Evolutionary conservation across 2,113 vertebrate species (phyloP).

Genomic region (Scatophagus argus): DNA sequence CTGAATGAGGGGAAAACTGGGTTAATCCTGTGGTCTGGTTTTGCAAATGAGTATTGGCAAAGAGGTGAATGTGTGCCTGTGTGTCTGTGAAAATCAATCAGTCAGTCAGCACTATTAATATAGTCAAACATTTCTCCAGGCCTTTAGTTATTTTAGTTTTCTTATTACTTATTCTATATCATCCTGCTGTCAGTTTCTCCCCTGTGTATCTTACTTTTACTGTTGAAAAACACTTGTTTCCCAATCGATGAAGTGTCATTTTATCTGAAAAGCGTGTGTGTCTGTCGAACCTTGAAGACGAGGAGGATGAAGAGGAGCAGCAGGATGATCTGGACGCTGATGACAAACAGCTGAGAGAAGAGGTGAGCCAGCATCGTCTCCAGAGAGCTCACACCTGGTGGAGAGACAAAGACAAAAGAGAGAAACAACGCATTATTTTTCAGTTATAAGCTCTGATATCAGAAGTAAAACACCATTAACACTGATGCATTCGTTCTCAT

Average conservation of each 20-base stretch:
- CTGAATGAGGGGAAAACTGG: neutral
- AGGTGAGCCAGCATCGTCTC: slow-evolving; percentile 87
- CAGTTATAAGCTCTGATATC: neutral
- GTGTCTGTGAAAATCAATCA: neutral
- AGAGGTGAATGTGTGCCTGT: too few relatives aligned
- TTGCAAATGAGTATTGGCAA: neutral
- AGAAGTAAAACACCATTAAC: neutral
- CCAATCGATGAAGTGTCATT: slow-evolving; percentile 33
- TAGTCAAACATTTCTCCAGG: neutral
- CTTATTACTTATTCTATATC: neutral
- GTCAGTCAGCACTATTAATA: neutral
- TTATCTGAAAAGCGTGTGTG: neutral
- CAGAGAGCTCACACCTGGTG: slow-evolving; percentile 82
- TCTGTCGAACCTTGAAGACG: slow-evolving; percentile 81
- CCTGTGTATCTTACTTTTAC: neutral
- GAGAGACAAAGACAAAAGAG: neutral
- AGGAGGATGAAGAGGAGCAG: slow-evolving; percentile 85
- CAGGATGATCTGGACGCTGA: slow-evolving; percentile 85
- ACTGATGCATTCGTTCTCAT: neutral
- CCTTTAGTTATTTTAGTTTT: neutral
- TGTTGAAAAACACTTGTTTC: neutral
- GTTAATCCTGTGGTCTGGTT: neutral
- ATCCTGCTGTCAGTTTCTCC: neutral
- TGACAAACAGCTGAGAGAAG: slow-evolving; percentile 86
- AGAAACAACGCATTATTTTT: neutral